Percentiles rank a stretch among this genome's conserved stretches.
phyloP scores from a whole-genome alignment of 2,888 invertebrate species.

The Steinernema scapterisci region DNA sequence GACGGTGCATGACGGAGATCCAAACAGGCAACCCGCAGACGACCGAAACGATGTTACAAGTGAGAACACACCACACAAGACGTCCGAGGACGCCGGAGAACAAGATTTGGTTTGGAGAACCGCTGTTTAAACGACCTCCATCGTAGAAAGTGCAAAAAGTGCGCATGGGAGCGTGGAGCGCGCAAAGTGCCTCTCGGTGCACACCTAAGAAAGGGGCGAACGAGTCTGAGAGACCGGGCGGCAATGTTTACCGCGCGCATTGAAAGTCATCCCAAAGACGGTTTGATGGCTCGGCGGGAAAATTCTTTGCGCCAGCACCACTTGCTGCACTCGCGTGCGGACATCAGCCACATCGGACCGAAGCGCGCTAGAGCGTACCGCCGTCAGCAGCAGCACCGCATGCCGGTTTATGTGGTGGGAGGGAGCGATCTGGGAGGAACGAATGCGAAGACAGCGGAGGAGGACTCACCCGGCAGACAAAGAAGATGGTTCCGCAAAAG shows the following conservation, averaged over 20 bases:
- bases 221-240: neutral
- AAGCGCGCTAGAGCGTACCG: neutral
- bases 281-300: conserved; percentile 14
- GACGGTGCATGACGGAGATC: neutral
- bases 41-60: conserved; percentile 11
- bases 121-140: conserved; percentile 5
- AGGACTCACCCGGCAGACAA: conserved; percentile 19
- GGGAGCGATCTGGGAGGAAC: conserved; percentile 11
- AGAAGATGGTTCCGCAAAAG: conserved; percentile 18
- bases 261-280: conserved; percentile 9
- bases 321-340: neutral
- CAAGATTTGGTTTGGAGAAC: conserved; percentile 3
- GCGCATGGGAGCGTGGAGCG: conserved; percentile 6
- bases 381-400: neutral
- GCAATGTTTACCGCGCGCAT: conserved; percentile 26
- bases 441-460: conserved; percentile 1
- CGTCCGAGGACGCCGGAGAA: neutral
- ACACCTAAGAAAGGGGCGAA: neutral
- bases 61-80: conserved; percentile 1
- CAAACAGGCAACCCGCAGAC: neutral
- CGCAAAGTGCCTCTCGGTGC: neutral
- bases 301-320: neutral
- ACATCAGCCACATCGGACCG: neutral
- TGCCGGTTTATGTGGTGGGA: conserved; percentile 25
- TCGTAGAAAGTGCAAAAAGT: conserved; percentile 28